Base-by-base conservation (phyloP, 2,797 vertebrate species). In the Myripristis jacobus region DNA sequence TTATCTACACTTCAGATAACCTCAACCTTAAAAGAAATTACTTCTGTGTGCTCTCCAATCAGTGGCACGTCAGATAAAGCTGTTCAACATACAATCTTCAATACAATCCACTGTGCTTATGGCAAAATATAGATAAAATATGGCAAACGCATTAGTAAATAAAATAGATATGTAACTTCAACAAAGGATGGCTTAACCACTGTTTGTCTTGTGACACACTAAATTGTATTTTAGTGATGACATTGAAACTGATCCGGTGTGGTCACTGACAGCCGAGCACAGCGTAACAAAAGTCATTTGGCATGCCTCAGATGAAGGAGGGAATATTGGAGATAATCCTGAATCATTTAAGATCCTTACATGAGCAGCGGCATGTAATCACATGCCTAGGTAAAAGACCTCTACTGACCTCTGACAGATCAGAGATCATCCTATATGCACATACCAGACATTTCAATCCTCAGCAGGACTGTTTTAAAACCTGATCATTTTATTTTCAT, bases 361-460 rank as follows among this genome's bases (percentile, higher is more conserved):
- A 60, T 67, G n/a, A 52, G 61, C 54, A 34, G 27, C 11, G 1
- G 44, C 77, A 70, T 65, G 73, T 70, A 69, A 51, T 47, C 15
- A 3, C 74, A 66, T 71, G 59, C 56, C 22, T 25, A 11, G 3
- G 21, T 12, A 36, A 36, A 18, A 9, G 41, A 44, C 11, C 12
- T 58, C 41, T 25, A 34, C 63, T 22, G 18, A 47, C 44, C 44
- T 47, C 16, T 47, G 18, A n/a, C 2, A 47, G 44, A 9, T 47
- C 18, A n/a, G 44, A 15, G 19, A 43, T 54, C n/a, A 19, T 75
- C 53, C 79, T 2, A 24, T 61, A 10, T 6, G 27, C 74, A 76
- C 55, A 51, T 80, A 41, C 70, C 69, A 60, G 72, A 84, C 66
- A 77, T 73, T 50, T 64, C 15, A 21, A 48, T 21, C 29, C 15